Percentiles rank a stretch among this genome's conserved stretches.
Evolutionary conservation across 2,113 vertebrate species (phyloP).

Genomic region (Actenoides lindsayi): DNA sequence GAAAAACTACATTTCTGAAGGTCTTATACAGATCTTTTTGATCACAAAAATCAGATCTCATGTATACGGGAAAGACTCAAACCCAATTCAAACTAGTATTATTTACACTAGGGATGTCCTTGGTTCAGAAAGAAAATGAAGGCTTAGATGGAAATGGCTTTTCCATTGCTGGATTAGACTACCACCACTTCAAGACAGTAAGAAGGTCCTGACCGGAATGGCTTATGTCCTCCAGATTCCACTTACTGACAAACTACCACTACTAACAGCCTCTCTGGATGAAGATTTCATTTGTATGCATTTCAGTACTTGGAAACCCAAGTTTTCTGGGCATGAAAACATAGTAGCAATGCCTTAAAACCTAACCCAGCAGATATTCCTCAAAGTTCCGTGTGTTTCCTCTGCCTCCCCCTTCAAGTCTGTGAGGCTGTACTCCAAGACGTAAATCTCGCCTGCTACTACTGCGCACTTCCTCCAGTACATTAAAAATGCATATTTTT

Average conservation of each 20-base stretch:
- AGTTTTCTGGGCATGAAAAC: not conserved
- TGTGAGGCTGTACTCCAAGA: not conserved
- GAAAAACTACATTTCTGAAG: not conserved
- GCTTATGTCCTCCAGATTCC: not conserved
- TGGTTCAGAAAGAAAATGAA: not conserved
- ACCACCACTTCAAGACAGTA: not conserved
- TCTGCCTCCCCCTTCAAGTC: not conserved
- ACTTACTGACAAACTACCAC: not conserved
- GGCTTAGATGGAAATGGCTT: not conserved
- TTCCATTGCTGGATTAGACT: not conserved
- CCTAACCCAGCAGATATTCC: not conserved
- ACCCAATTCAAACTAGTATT: not conserved
- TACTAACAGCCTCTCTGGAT: not conserved
- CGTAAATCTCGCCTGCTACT: not conserved
- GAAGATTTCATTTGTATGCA: not conserved
- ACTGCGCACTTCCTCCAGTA: not conserved
- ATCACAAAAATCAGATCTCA: not conserved
- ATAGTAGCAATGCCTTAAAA: not conserved
- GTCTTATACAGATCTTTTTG: not conserved
- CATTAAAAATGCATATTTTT: not conserved
- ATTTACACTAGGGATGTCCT: not conserved
- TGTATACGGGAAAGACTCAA: not conserved
- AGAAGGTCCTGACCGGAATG: not conserved
- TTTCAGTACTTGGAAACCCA: not conserved
- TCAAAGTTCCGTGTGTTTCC: not conserved